Conservation (phyloP, 1,140 invertebrate genomes). For the Pemphigus obesinymphae region DNA sequence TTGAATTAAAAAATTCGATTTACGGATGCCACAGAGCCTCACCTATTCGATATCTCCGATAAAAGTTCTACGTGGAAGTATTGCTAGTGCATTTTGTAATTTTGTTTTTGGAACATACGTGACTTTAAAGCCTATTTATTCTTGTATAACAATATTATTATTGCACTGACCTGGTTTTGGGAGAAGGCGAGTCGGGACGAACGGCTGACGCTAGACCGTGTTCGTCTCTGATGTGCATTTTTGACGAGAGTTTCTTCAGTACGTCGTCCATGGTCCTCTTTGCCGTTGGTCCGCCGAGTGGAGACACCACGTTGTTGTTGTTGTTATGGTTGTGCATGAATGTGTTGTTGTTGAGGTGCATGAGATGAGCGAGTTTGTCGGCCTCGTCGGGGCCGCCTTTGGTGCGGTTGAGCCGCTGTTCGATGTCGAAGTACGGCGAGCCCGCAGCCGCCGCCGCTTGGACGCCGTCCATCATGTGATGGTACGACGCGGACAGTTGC, state of each 20-base stretch:
- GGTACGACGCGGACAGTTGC: not conserved
- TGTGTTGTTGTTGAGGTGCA: constrained; percentile 26
- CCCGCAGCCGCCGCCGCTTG: not conserved
- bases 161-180: not conserved
- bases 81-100: too few relatives aligned
- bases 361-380: constrained; percentile 1
- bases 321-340: constrained; percentile 37
- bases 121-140: too few relatives aligned
- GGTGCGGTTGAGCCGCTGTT: not conserved
- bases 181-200: not conserved
- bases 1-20: too few relatives aligned
- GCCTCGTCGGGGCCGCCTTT: not conserved
- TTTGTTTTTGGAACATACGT: too few relatives aligned
- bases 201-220: not conserved
- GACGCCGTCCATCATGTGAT: constrained; percentile 8
- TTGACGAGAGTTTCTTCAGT: constrained; percentile 73
- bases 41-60: too few relatives aligned
- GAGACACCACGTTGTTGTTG: not conserved
- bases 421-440: constrained; percentile 22
- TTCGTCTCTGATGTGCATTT: constrained; percentile 59
- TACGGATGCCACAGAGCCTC: too few relatives aligned
- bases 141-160: too few relatives aligned
- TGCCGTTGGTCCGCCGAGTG: not conserved
- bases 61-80: too few relatives aligned
- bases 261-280: constrained; percentile 80